Evolutionary conservation across 2,113 vertebrate genomes (phyloP).

Genomic region (Petrocephalus microphthalmus): DNA sequence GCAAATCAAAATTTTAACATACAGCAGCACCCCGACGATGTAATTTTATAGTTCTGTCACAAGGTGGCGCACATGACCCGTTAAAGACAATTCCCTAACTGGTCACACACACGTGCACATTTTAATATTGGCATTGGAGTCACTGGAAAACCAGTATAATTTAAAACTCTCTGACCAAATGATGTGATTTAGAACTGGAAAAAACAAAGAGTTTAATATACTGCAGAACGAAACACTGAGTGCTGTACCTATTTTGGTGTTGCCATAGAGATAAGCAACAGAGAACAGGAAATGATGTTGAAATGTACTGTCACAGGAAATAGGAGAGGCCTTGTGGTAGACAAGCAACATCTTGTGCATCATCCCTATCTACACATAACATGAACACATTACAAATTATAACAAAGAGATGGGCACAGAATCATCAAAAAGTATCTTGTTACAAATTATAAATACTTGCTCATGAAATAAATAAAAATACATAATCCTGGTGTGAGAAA

Average conservation of each 20-base stretch:
- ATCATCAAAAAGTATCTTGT: too few species aligned
- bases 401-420: not conserved
- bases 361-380: not conserved
- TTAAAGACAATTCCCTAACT: not conserved
- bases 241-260: not conserved
- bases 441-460: too few species aligned
- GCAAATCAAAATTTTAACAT: too few species aligned
- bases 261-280: constrained; percentile 16
- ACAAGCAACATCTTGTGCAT: not conserved
- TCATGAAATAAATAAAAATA: too few species aligned
- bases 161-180: not conserved
- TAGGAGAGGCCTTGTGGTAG: constrained; percentile 26
- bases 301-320: constrained; percentile 37
- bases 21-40: too few species aligned
- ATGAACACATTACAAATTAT: too few species aligned
- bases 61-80: too few species aligned
- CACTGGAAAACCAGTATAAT: not conserved
- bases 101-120: not conserved
- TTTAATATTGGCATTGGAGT: not conserved
- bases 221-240: not conserved
- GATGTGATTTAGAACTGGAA: not conserved
- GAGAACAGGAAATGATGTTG: constrained; percentile 24
- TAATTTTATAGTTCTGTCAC: too few species aligned
- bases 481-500: too few species aligned
- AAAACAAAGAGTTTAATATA: not conserved